A percentile compares a stretch with the other conserved stretches of the same genome.
Conservation (phyloP, 2,113 vertebrate genomes). For the Dasyurus viverrinus region DNA sequence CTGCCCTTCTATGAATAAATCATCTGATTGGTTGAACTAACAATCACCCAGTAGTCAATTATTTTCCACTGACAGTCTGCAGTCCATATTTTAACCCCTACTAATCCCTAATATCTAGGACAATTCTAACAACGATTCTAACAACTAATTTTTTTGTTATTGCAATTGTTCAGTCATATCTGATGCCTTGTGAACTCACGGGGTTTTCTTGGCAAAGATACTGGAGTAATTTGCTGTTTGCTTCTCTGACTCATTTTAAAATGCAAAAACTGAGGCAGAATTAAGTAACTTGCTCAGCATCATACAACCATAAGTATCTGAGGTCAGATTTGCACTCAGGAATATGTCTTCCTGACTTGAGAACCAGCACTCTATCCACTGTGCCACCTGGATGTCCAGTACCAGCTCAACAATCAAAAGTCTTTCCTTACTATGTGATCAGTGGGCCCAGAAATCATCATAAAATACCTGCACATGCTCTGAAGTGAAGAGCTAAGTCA, state of each 20-base stretch:
- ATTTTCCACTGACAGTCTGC: not conserved
- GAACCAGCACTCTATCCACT: not conserved
- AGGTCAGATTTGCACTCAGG: no score
- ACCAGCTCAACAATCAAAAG: not conserved
- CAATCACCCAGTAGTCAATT: not conserved
- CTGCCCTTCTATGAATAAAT: not conserved
- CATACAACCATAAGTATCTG: not conserved
- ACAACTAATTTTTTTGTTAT: not conserved
- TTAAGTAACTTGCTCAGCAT: not conserved
- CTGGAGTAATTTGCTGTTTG: not conserved
- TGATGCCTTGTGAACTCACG: not conserved
- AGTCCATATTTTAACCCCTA: not conserved
- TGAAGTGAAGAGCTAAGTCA: not conserved
- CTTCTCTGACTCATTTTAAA: not conserved
- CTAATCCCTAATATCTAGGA: not conserved
- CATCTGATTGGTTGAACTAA: not conserved
- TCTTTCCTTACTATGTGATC: not conserved
- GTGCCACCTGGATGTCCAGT: no score
- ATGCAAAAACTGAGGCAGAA: not conserved
- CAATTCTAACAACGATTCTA: not conserved
- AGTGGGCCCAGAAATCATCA: not conserved
- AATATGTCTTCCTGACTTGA: not conserved
- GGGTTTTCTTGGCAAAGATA: not conserved
- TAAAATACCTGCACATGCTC: not conserved
- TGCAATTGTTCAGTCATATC: not conserved